Evolutionary conservation across 2,888 invertebrate species (phyloP), one percentile per base, ranked within the genome.

Genomic region (Drosophila fungiperda): DNA sequence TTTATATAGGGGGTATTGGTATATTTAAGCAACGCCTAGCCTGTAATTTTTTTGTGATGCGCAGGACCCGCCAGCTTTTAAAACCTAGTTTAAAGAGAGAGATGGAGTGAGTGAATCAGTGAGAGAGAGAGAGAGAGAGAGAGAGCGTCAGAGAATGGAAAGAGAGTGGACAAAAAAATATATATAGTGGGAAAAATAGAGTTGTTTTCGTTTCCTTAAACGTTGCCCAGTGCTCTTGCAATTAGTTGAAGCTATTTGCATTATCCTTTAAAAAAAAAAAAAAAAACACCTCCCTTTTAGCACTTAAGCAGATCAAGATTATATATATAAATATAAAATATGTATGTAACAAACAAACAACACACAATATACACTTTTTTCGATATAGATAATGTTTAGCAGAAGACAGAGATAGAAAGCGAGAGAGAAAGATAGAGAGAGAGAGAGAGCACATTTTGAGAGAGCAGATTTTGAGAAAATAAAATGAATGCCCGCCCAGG

Each of bases 11-110:
- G 5, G 26, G 55, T 29, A 23, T 45, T 52, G 38, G n/a, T 63
- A 49, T 26, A 54, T 65, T n/a, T 78, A 78, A 78, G 78, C 49
- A 64, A 72, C 62, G 66, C 66, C 50, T 76, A 76, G 78, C 62
- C 68, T 66, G 62, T 76, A 76, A 78, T 73, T 62, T 65, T 49
- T 78, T 78, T 78, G 78, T 78, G 78, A 78, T 78, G 78, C 78
- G 82, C 78, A 78, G 66, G 74, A 74, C 79, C 79, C 82, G 82
- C 82, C 79, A 82, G 78, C 78, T 78, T 78, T 78, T 69, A 55
- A 78, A 80, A 78, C 82, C 74, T 78, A 78, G 78, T 78, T 82
- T 78, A 78, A 74, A 78, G 55, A 72, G 33, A 40, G 32, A 74
- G 12, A 53, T 48, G 32, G 38, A 38, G 54, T 36, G 26, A 26